Evolutionary conservation across 2,888 invertebrate species (phyloP).

Genomic region (Neria commutata): DNA sequence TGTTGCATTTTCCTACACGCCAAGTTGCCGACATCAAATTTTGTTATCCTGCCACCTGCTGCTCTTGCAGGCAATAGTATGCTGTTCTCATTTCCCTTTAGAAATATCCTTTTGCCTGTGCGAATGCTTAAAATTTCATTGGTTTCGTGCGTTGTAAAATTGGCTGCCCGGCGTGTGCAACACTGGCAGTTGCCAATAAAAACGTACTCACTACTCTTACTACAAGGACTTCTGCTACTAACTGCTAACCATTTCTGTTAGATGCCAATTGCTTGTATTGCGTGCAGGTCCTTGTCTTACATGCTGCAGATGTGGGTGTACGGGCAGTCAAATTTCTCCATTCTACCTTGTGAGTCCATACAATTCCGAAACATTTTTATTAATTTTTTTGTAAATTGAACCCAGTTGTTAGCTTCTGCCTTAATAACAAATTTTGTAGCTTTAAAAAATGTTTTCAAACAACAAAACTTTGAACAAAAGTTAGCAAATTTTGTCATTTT

Average conservation of each 20-base stretch:
- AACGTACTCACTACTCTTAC: too few relatives aligned
- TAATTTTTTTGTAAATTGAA: too few relatives aligned
- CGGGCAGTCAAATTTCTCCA: conserved; percentile 48
- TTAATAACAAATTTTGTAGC: too few relatives aligned
- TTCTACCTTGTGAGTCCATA: conserved; percentile 29
- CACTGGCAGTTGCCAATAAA: background rate
- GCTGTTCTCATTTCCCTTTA: background rate
- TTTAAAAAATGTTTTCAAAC: too few relatives aligned
- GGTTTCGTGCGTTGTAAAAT: conserved; percentile 1
- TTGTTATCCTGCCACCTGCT: conserved; percentile 54
- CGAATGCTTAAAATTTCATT: background rate
- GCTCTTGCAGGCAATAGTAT: conserved; percentile 24
- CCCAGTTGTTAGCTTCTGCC: too few relatives aligned
- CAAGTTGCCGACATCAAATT: conserved; percentile 34
- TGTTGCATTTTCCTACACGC: too few relatives aligned
- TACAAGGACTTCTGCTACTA: too few relatives aligned
- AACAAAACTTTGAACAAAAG: too few relatives aligned
- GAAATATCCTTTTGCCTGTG: conserved; percentile 12
- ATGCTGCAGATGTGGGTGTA: conserved; percentile 42
- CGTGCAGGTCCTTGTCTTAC: conserved; percentile 33
- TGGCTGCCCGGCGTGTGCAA: conserved; percentile 10
- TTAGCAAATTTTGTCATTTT: too few relatives aligned
- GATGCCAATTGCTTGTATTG: too few relatives aligned
- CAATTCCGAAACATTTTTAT: too few relatives aligned
- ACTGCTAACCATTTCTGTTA: background rate